phyloP scores from a whole-genome alignment of 2,797 vertebrate species.

The Enteromius unitaeniatus region DNA sequence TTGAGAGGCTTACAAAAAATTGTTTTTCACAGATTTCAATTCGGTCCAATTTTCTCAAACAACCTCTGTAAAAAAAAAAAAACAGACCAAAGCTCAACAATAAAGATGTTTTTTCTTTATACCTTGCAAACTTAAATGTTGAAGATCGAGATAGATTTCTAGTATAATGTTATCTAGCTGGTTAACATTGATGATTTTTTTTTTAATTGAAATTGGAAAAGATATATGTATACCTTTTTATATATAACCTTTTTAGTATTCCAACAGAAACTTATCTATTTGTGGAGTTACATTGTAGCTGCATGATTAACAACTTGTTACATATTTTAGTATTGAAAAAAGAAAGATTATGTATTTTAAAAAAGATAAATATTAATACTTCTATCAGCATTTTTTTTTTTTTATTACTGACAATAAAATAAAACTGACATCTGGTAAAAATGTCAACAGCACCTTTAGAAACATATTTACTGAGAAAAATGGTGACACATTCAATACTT shows the following conservation, averaged over 20 bases:
- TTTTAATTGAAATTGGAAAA: too few relatives aligned
- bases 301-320: not conserved
- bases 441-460: too few relatives aligned
- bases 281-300: not conserved
- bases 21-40: slow-evolving; percentile 7
- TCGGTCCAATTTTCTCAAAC: not conserved
- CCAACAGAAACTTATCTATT: not conserved
- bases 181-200: not conserved
- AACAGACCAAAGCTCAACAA: not conserved
- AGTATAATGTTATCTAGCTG: not conserved
- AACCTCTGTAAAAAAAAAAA: not conserved
- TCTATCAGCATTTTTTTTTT: not conserved
- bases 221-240: too few relatives aligned
- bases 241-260: not conserved
- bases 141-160: too few relatives aligned
- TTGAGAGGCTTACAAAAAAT: not conserved
- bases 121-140: not conserved
- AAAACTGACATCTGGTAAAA: too few relatives aligned
- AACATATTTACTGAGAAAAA: too few relatives aligned
- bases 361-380: not conserved
- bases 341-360: not conserved
- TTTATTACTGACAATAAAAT: too few relatives aligned
- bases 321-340: not conserved
- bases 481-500: too few relatives aligned
- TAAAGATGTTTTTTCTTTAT: not conserved